Percentiles rank a stretch among this genome's conserved stretches.
These are phyloP conservation scores for Pseudopodoces humilis DNA, from an alignment of 2,113 vertebrate species.

Conservation along the genomic window DNA sequence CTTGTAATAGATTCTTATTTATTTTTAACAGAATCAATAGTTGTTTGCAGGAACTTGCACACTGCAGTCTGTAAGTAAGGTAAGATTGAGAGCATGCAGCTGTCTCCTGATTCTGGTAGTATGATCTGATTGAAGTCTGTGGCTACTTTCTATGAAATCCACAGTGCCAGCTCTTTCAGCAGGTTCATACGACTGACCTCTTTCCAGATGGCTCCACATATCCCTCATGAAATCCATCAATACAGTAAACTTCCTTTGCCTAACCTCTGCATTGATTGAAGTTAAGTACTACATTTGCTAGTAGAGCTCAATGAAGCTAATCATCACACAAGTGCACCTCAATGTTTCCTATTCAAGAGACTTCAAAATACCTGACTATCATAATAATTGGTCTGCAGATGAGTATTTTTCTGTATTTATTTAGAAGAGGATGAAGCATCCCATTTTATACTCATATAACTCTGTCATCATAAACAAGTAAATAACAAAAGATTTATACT, in stretches of 20 bases:
- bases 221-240: conserved; percentile 60
- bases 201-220: conserved; percentile 23
- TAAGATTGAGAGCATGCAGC: conserved; percentile 51
- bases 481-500: conserved; percentile 44
- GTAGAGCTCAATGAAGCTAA: conserved; percentile 73
- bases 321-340: conserved; percentile 65
- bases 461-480: not conserved
- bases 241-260: conserved; percentile 55
- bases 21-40: conserved; percentile 80
- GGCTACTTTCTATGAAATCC: conserved; percentile 35
- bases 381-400: conserved; percentile 57
- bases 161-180: conserved; percentile 26
- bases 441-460: not conserved
- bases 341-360: conserved; percentile 56
- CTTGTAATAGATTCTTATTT: conserved; percentile 71
- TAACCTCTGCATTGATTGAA: conserved; percentile 67
- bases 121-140: conserved; percentile 52
- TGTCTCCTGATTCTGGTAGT: conserved; percentile 7
- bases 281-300: conserved; percentile 69
- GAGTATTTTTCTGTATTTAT: conserved; percentile 37
- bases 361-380: conserved; percentile 69
- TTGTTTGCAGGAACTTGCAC: conserved; percentile 72
- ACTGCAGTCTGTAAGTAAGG: conserved; percentile 65
- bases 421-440: conserved; percentile 28
- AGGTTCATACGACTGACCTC: conserved; percentile 3